Conservation (phyloP, 64 coral and sea anemone genomes). For the Trachythela sp. region DNA sequence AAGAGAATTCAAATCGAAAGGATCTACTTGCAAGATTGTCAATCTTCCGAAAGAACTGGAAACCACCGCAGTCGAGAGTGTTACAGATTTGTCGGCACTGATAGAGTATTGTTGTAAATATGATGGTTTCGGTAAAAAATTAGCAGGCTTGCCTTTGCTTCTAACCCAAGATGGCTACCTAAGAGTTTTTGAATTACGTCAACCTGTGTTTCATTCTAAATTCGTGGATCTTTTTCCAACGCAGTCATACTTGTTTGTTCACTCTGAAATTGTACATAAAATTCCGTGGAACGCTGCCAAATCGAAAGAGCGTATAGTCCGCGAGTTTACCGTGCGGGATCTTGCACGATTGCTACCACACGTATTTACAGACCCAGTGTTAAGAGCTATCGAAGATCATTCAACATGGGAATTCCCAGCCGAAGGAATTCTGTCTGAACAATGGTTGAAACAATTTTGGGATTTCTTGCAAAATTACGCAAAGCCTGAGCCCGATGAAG, state of each 20-base stretch:
- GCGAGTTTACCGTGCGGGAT: not conserved
- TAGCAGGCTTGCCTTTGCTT: not conserved
- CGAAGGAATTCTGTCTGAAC: not conserved
- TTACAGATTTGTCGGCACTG: not conserved
- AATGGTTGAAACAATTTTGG: not conserved
- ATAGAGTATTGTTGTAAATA: not conserved
- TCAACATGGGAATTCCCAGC: not conserved
- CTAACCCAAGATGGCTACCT: not conserved
- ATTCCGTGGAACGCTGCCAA: not conserved
- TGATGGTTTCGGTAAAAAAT: not conserved
- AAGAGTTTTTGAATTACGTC: not conserved
- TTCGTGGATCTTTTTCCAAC: not conserved
- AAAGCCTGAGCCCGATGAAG: not conserved
- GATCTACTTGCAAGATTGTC: not conserved
- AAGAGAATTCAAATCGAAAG: not conserved
- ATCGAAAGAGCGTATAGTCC: not conserved
- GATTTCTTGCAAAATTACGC: not conserved
- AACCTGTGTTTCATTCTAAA: not conserved
- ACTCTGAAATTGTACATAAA: not conserved
- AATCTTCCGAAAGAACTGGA: not conserved
- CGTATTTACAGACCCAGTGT: not conserved
- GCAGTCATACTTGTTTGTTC: not conserved
- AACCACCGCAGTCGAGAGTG: not conserved
- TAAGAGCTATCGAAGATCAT: not conserved
- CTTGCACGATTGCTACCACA: not conserved